Evolutionary conservation across 1,140 invertebrate genomes (phyloP).

Genomic region (Achatina immaculata): DNA sequence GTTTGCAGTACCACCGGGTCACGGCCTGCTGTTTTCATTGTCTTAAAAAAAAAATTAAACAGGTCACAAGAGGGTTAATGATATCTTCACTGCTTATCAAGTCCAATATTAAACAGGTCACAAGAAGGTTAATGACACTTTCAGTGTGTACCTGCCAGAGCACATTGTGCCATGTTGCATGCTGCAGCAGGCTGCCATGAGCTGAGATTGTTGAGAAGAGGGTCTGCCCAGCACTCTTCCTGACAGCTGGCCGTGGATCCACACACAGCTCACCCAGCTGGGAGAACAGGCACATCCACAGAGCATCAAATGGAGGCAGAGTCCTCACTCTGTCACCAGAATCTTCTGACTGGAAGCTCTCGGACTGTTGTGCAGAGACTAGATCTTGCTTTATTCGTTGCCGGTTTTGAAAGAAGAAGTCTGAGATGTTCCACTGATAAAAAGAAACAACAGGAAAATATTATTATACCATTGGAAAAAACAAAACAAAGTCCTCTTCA

Average conservation of each 20-base stretch:
- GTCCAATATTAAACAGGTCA: too few relatives aligned
- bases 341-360: conserved; percentile 41
- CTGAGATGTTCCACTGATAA: conserved; percentile 95
- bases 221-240: conserved; percentile 98
- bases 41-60: too few relatives aligned
- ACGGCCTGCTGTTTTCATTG: too few relatives aligned
- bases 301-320: conserved; percentile 85
- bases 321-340: conserved; percentile 27
- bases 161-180: conserved; percentile 83
- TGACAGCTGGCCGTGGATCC: conserved; percentile 92
- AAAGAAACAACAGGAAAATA: conserved; percentile 47
- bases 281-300: conserved; percentile 96
- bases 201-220: conserved; percentile 97
- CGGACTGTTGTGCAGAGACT: conserved; percentile 38
- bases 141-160: conserved; percentile 72
- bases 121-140: too few relatives aligned
- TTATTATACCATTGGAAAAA: not conserved
- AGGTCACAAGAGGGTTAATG: too few relatives aligned
- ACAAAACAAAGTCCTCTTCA: too few relatives aligned
- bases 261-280: conserved; percentile 93
- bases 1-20: too few relatives aligned
- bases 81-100: too few relatives aligned
- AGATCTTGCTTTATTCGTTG: conserved; percentile 78
- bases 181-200: conserved; percentile 89
- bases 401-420: conserved; percentile 96